phyloP scores from a whole-genome alignment of 2,113 vertebrate species.

The Dendropsophus ebraccatus region DNA sequence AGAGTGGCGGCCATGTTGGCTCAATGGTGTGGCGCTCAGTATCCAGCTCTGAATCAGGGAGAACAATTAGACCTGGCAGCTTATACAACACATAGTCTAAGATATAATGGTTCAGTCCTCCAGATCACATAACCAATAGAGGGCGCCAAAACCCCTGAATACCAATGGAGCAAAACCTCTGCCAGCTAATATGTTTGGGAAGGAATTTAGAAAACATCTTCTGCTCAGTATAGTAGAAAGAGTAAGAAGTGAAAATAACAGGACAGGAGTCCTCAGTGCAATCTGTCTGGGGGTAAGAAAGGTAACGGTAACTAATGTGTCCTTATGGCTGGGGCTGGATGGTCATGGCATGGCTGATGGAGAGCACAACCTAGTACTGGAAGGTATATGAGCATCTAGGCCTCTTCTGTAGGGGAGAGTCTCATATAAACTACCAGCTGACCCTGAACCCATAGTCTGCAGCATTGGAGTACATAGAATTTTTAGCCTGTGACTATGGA shows the following conservation, averaged over 20 bases:
- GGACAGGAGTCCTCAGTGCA: slow-evolving; percentile 12
- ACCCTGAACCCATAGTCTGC: neutral
- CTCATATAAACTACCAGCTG: neutral
- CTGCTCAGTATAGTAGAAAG: neutral
- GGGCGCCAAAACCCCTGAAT: neutral
- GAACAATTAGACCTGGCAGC: neutral
- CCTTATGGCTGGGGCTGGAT: neutral
- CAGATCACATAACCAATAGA: neutral
- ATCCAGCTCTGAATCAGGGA: neutral
- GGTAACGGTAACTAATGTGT: neutral
- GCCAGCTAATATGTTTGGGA: neutral
- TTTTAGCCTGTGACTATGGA: neutral
- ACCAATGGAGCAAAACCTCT: neutral
- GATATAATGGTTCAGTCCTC: neutral
- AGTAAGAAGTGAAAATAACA: neutral
- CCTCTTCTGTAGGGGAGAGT: neutral
- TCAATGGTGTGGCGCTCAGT: neutral
- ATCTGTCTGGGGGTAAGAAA: neutral
- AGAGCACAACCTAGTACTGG: neutral
- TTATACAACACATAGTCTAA: neutral
- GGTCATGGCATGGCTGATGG: neutral
- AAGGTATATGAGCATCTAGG: neutral
- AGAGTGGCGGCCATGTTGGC: neutral
- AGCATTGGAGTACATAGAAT: neutral
- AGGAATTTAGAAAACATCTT: slow-evolving; percentile 13